Conservation (phyloP, 2,797 vertebrate species). For the Malacoctenus gilli region DNA sequence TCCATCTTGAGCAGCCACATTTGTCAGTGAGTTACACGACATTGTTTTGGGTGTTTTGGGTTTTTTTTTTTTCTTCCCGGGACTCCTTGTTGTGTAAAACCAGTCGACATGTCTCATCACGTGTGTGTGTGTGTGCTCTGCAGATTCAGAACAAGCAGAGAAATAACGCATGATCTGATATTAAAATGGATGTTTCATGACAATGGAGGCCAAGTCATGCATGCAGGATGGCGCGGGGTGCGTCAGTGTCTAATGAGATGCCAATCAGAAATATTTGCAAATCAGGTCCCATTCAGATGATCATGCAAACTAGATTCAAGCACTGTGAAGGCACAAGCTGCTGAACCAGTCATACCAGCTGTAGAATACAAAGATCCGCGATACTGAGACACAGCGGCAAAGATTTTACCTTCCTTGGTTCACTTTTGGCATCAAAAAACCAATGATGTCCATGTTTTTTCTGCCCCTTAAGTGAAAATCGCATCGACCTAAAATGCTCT, state of each 20-base stretch:
- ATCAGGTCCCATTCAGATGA: conserved; percentile 54
- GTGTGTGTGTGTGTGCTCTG: conserved; percentile 22
- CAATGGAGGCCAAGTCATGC: conserved; percentile 45
- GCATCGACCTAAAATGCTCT: background rate
- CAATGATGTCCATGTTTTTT: background rate
- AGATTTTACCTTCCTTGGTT: conserved; percentile 17
- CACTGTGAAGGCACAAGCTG: conserved; percentile 51
- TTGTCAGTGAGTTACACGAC: conserved; percentile 18
- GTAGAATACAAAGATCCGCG: conserved; percentile 27
- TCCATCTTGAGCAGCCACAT: conserved; percentile 9
- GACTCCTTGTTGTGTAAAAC: conserved; percentile 16
- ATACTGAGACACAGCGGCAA: conserved; percentile 12
- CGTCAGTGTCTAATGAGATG: conserved; percentile 55
- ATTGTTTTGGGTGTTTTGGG: no score
- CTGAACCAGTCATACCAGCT: conserved; percentile 42
- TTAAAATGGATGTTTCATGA: conserved; percentile 34
- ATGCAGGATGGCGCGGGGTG: conserved; percentile 28
- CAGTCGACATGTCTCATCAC: conserved; percentile 4
- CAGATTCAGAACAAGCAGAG: conserved; percentile 21
- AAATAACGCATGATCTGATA: conserved; percentile 21
- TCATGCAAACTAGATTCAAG: conserved; percentile 59
- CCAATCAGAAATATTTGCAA: conserved; percentile 62
- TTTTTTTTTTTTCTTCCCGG: conserved; percentile 8
- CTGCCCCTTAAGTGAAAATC: background rate
- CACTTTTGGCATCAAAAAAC: background rate